Base-by-base conservation (phyloP, 92 coral and sea anemone species). In the Nematostella vectensis region DNA sequence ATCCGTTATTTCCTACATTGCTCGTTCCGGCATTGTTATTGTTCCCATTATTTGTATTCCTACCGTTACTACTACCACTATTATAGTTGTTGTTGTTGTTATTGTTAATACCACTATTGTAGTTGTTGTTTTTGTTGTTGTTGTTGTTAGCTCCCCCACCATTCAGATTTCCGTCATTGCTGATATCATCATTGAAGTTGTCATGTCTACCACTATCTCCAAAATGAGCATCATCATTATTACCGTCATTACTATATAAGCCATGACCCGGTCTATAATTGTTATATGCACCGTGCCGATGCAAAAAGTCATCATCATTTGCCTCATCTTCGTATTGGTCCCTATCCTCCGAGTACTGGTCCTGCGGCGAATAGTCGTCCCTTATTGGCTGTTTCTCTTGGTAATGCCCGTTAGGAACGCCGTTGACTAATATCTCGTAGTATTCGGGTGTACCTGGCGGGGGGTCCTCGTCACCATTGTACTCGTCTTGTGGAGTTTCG, bases 21-120 rank as follows among this genome's bases (percentile, higher is more conserved):
- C 19, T 60, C 19, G 25, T 60, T 2, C 67, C 67, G 9, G 23
- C 36, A 33, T 33, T 33, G 33, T 12, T 42, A 8, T 22, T 59
- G 8, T 36, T 36, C 25, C 24, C 21, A 58, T 39, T 58, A 22
- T 42, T n/a, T n/a, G n/a, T 58, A 19, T 48, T 48, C 2, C 9
- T 42, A 4, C 27, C 43, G n/a, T 48, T 48, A 8, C 24, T 12
- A 42, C 22, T 59, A 22, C 25, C 43, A 2, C 65, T 52, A 0
- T 18, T 42, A 29, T 24, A n/a, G n/a, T n/a, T 33, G 40, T 33
- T 15, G 15, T 33, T 33, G 15, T 33, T 33, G 6, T 15, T 15
- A 33, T 33, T 33, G 15, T 33, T 33, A 15, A 6, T 33, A 15
- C 40, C 40, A 6, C 40, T 15, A 33, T 33, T 33, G 40, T 33